A percentile compares a stretch with the other conserved stretches of the same genome.
Conservation (phyloP, 92 coral and sea anemone genomes). For the Phenganax marumi region DNA sequence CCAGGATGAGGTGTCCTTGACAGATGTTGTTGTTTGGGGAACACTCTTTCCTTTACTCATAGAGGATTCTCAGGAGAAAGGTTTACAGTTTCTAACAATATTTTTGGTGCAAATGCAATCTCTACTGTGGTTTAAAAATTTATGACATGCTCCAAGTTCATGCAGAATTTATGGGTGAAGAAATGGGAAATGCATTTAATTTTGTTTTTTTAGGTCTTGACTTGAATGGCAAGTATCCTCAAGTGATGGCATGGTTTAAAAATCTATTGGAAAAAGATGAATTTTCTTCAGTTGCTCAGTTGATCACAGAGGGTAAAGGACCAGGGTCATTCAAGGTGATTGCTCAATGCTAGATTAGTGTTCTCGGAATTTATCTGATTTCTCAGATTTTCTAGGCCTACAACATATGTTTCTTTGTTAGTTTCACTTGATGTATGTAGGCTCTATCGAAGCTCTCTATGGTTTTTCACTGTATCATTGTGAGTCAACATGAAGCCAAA, state of each 20-base stretch:
- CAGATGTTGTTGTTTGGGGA: slow-evolving; percentile 96
- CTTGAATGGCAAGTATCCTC: slow-evolving; percentile 48
- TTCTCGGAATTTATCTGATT: background rate
- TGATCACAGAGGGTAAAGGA: slow-evolving; percentile 65
- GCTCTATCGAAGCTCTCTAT: slow-evolving; percentile 75
- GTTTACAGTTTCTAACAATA: slow-evolving; percentile 30
- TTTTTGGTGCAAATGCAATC: background rate
- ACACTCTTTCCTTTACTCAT: slow-evolving; percentile 74
- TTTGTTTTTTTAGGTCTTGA: background rate
- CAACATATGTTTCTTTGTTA: background rate
- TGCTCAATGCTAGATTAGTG: no score
- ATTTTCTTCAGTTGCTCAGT: slow-evolving; percentile 60
- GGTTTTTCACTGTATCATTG: slow-evolving; percentile 54
- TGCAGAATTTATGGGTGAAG: background rate
- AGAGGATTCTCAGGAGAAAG: slow-evolving; percentile 51
- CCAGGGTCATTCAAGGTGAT: slow-evolving; percentile 67
- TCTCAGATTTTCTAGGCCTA: background rate
- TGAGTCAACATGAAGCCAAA: slow-evolving; percentile 76
- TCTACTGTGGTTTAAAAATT: no score
- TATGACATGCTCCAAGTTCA: background rate
- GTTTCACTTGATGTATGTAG: background rate
- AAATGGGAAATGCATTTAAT: background rate
- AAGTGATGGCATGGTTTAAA: slow-evolving; percentile 65
- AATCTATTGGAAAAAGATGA: slow-evolving; percentile 61
- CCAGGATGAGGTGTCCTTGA: slow-evolving; percentile 58